phyloP scores from a whole-genome alignment of 2,113 vertebrate genomes.

The Ammodytes marinus region DNA sequence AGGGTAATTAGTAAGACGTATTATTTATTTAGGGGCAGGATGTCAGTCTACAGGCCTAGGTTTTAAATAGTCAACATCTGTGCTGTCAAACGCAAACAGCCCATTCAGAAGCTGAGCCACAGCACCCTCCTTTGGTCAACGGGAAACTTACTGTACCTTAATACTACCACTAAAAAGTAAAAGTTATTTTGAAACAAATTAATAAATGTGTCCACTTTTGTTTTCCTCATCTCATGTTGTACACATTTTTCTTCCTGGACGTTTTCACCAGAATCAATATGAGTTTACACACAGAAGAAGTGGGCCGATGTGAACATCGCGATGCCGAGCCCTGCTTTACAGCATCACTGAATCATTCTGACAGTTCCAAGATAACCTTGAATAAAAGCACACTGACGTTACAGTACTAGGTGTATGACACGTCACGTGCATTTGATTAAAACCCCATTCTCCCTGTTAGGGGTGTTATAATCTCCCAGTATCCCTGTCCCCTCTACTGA shows the following conservation, averaged over 20 bases:
- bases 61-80: constrained; percentile 27
- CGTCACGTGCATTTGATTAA: neutral
- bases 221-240: neutral
- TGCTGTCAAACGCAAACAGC: neutral
- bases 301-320: neutral
- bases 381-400: neutral
- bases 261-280: neutral
- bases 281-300: neutral
- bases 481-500: neutral
- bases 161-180: neutral
- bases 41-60: constrained; percentile 8
- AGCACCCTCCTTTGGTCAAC: constrained; percentile 61
- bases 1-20: constrained; percentile 3
- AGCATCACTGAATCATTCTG: constrained; percentile 11
- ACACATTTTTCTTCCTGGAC: neutral
- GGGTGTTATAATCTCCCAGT: neutral
- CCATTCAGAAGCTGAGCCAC: constrained; percentile 24
- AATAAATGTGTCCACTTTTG: neutral
- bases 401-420: neutral
- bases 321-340: neutral
- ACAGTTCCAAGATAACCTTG: constrained; percentile 9
- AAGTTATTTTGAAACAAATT: neutral
- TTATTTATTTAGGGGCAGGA: constrained; percentile 23
- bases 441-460: neutral
- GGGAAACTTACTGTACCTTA: neutral